Evolutionary conservation across 1,140 invertebrate genomes (phyloP), one percentile per base, ranked within the genome.

Genomic region (Dreissena polymorpha): DNA sequence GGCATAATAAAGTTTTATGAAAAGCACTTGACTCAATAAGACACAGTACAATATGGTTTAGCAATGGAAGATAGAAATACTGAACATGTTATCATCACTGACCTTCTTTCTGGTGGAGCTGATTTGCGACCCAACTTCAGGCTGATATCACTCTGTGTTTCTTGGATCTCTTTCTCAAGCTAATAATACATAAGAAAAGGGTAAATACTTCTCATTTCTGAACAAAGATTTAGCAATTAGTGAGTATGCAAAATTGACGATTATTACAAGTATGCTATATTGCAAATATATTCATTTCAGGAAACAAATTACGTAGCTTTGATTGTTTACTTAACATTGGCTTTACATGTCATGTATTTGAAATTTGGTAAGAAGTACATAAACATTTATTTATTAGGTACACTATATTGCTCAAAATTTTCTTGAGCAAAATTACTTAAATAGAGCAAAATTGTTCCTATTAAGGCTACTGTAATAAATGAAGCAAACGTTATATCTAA

Each of bases 81-180:
- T n/a, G 21, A 60, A 18, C 2, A 60, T 6, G 16, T 60, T 3
- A 23, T 57, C 50, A 14, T 8, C 1, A 74, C 53, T 23, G 18
- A 55, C 50, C 57, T 21, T 39, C 39, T 76, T 49, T 76, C 55
- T 64, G 29, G 23, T 51, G 51, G 55, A 25, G n/a, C 73, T 12
- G 79, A 82, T 65, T 74, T 82, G 2, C 23, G 27, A 23, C 87
- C 87, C 39, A 88, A 74, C 64, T 84, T 88, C 65, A 86, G 84
- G n/a, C 69, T 72, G 29, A 88, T 63, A 25, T 84, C 83, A 51
- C 70, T 74, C 29, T 85, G 78, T 39, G 84, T 77, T 0, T 88
- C 87, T 21, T 84, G 76, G 29, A 88, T 86, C 27, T 86, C 85
- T 71, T 78, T 85, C 65, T 85, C 81, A 12, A 84, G 51, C 87